Conservation (phyloP, 1,140 invertebrate species). For the Drosophila chauvacae region DNA sequence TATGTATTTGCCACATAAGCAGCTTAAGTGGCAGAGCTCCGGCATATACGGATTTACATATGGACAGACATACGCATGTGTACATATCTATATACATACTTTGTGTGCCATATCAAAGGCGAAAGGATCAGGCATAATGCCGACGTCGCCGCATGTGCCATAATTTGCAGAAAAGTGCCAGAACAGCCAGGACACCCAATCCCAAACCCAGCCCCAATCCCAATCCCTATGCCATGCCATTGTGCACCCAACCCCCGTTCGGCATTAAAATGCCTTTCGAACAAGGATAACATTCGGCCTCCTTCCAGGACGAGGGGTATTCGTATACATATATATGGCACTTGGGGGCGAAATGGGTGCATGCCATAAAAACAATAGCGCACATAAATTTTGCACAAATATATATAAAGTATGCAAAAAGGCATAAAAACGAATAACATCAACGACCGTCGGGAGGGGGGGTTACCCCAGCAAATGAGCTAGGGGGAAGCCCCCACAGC, state of each 20-base stretch:
- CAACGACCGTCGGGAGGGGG: background rate
- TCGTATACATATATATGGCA: constrained; percentile 51
- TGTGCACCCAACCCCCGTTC: constrained; percentile 14
- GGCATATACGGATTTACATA: constrained; percentile 43
- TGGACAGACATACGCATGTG: constrained; percentile 16
- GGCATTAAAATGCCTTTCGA: constrained; percentile 57
- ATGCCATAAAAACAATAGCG: constrained; percentile 84
- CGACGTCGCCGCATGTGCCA: constrained; percentile 71
- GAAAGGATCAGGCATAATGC: constrained; percentile 76
- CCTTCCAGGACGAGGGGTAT: constrained; percentile 42
- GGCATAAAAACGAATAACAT: constrained; percentile 70
- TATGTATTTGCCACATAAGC: constrained; percentile 80
- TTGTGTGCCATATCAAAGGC: constrained; percentile 45
- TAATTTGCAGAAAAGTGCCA: constrained; percentile 78
- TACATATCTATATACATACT: constrained; percentile 25
- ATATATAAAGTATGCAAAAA: constrained; percentile 82
- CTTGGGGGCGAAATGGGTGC: constrained; percentile 74
- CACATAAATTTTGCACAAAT: constrained; percentile 83
- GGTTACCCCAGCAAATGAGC: constrained; percentile 20
- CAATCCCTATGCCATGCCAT: constrained; percentile 4
- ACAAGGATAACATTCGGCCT: constrained; percentile 71
- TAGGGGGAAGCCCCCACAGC: constrained; percentile 15
- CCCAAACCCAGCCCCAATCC: constrained; percentile 7
- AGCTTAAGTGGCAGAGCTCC: constrained; percentile 72
- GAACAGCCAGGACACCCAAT: constrained; percentile 34